Base-by-base conservation (phyloP, 2,797 vertebrate genomes). In the Peromyscus melanophrys region DNA sequence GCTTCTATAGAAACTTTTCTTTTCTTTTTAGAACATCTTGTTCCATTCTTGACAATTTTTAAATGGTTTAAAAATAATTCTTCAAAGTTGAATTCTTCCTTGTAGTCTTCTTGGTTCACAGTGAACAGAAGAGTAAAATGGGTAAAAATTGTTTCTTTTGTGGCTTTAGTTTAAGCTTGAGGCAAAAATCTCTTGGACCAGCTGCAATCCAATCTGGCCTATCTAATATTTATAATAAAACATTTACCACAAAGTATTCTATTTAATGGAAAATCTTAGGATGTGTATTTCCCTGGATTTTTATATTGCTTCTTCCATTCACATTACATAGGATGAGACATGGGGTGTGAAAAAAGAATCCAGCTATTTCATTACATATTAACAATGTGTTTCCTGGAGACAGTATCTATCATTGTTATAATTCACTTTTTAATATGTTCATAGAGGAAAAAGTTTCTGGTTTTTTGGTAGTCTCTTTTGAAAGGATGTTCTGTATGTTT, bases 151-250 rank as follows among this genome's bases (percentile, higher is more conserved):
- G 1, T 95, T 89, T 77, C 27, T 77, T 81, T 84, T 75, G 25
- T 49, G 34, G 46, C 23, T 85, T 95, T 93, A 88, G 34, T 78
- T 93, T 83, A 96, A 94, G 55, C 77, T 78, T 40, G 13, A 57
- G 40, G 82, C 8, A 84, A 34, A 75, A 52, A 63, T n/a, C 75
- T 89, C 46, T 67, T 78, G 81, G 25, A 78, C 71, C 37, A 81
- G 21, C 59, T 96, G 77, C 55, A 92, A 75, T 92, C 12, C 61
- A 94, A 82, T 96, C 46, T 96, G 52, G 10, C 71, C 40, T 71
- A 23, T 96, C 59, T 77, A 92, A 88, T 89, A 97, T 81, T 92
- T 94, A n/a, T 52, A 65, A 82, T 73, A 82, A 89, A 88, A 75
- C n/a, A 88, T 81, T 95, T 59, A 76, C 43, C 43, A 34, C 31